Evolutionary conservation across 1,140 invertebrate genomes (phyloP).

Genomic region (Drosophila bocqueti): DNA sequence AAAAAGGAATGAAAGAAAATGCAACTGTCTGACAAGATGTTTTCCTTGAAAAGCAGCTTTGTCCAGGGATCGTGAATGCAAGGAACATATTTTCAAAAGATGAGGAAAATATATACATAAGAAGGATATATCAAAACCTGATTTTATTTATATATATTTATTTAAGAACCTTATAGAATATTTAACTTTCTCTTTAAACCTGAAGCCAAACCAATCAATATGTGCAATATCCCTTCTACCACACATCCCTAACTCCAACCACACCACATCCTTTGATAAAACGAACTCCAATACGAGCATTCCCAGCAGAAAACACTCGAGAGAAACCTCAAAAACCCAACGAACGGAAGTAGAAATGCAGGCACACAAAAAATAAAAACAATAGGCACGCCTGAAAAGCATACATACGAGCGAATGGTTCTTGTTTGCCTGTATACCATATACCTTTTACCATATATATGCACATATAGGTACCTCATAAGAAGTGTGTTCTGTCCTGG

Average conservation of each 20-base stretch:
- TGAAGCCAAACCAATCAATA: not conserved
- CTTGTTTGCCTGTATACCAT: slow-evolving; percentile 6
- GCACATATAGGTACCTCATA: slow-evolving; percentile 8
- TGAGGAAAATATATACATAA: not conserved
- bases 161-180: no score
- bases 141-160: not conserved
- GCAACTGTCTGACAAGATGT: slow-evolving; percentile 9
- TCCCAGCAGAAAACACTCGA: slow-evolving; percentile 38
- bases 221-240: not conserved
- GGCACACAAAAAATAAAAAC: slow-evolving; percentile 40
- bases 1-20: slow-evolving; percentile 6
- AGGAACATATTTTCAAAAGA: no score
- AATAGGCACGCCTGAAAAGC: slow-evolving; percentile 32
- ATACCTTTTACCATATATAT: not conserved
- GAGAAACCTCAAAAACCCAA: slow-evolving; percentile 48
- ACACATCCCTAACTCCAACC: slow-evolving; percentile 4
- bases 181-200: not conserved
- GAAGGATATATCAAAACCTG: not conserved
- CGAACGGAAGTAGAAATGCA: slow-evolving; percentile 56
- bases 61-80: not conserved
- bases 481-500: slow-evolving; percentile 28
- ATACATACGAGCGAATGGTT: slow-evolving; percentile 17
- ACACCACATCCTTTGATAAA: slow-evolving; percentile 45
- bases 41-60: not conserved
- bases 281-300: slow-evolving; percentile 33